Percentiles rank a stretch among this genome's conserved stretches.
phyloP scores from a whole-genome alignment of 1,140 invertebrate species.

The Cryptotermes secundus region DNA sequence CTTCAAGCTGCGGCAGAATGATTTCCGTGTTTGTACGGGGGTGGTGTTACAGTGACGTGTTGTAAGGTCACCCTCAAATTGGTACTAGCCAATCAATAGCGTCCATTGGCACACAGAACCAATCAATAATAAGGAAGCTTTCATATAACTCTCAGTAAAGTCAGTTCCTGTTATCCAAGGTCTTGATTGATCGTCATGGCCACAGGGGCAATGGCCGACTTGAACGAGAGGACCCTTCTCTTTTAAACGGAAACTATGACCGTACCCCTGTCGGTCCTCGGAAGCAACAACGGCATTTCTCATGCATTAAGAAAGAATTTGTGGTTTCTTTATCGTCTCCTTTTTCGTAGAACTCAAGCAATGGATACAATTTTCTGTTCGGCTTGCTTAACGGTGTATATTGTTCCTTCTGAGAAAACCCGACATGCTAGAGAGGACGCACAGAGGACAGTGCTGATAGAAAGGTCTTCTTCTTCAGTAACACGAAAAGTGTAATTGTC shows the following conservation, averaged over 20 bases:
- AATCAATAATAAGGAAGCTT: slow-evolving; percentile 7
- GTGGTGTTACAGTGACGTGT: background rate
- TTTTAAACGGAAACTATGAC: background rate
- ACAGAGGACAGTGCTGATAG: no score
- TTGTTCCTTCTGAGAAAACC: no score
- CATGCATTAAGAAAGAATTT: background rate
- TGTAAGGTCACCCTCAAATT: background rate
- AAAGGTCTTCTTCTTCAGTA: no score
- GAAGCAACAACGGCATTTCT: background rate
- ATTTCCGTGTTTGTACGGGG: background rate
- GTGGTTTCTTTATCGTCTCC: background rate
- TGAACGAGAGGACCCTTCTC: background rate
- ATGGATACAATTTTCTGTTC: background rate
- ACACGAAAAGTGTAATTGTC: no score
- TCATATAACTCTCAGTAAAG: background rate
- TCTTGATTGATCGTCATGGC: background rate
- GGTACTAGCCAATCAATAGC: background rate
- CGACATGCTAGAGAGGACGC: no score
- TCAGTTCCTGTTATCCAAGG: slow-evolving; percentile 1
- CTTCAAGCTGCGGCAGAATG: background rate
- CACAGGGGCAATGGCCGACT: background rate
- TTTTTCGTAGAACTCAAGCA: background rate
- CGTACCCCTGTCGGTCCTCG: background rate
- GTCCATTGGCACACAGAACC: background rate
- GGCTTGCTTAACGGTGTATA: background rate